Base-by-base conservation (phyloP, 2,888 invertebrate species). In the Sesamia inferens region DNA sequence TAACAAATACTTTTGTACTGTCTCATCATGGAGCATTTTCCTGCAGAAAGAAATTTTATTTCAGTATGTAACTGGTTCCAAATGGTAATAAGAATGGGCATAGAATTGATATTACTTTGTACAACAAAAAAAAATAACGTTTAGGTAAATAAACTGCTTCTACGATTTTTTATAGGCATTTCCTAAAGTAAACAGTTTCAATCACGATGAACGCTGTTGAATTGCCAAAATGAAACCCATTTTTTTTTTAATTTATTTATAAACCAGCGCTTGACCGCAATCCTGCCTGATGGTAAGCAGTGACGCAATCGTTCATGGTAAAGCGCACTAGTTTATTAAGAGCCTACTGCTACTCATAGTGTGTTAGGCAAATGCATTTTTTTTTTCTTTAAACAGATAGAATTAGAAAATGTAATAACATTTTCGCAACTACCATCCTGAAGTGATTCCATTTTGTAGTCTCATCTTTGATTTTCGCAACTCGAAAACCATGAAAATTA, bases 1-100 rank as follows among this genome's bases (percentile, higher is more conserved):
- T 71, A 47, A 57, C 58, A 39, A 76, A 76, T 79, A 77, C 61
- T 66, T 61, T 48, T 66, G 24, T 76, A 51, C 22, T 39, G 19
- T 6, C 11, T 72, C 58, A 39, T 63, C 66, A 48, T 59, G 47
- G 24, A 44, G 14, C 81, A 62, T 51, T 81, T 70, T 59, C 11
- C 24, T 51, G 10, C 11, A 31, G 0, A 48, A 31, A 64, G 7
- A 31, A n/a, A 73, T 79, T 39, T 79, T 44, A 16, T 61, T 13
- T 22, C 54, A 22, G n/a, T 47, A 58, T 24, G 5, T 63, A 6
- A 31, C 44, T 10, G 44, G 13, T 48, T 75, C 19, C 54, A 61
- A 58, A 58, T 42, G 19, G 22, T 54, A 54, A 44, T 58, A 24
- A 57, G 47, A 24, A 24, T 62, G 11, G 1, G 5, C 2, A 54